These are phyloP conservation scores for Lamellibrachia luymesi DNA, from an alignment of 1,140 invertebrate species.

Conservation along the genomic window DNA sequence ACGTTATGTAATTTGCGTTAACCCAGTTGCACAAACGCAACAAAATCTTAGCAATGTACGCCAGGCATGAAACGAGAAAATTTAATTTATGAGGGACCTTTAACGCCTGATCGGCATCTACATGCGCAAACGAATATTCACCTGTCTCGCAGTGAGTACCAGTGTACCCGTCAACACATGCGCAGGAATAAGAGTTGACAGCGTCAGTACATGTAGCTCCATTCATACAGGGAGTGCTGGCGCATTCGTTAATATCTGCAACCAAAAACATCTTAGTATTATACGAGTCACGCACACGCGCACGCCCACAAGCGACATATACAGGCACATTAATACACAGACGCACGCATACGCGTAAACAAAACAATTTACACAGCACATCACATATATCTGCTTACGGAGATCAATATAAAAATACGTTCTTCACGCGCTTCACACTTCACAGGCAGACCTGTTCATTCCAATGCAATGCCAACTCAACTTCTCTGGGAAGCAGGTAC, in stretches of 20 bases:
- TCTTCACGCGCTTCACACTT: no score
- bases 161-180: slow-evolving; percentile 84
- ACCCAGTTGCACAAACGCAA: neutral
- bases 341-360: no score
- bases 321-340: no score
- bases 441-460: no score
- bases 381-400: no score
- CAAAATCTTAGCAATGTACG: neutral
- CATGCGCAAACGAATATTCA: neutral
- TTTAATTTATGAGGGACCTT: neutral
- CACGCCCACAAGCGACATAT: no score
- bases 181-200: slow-evolving; percentile 64
- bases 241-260: slow-evolving; percentile 26
- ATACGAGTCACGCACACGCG: no score
- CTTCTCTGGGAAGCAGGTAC: no score
- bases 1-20: no score
- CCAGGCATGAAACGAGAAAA: neutral
- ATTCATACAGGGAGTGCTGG: slow-evolving; percentile 83
- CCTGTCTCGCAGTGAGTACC: slow-evolving; percentile 76
- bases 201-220: slow-evolving; percentile 72
- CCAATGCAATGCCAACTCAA: no score
- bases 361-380: no score
- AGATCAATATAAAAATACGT: no score
- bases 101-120: neutral
- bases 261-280: neutral